These are phyloP conservation scores for Chlamydotis undulata DNA, from an alignment of 2,113 vertebrate genomes.

Conservation along the genomic window DNA sequence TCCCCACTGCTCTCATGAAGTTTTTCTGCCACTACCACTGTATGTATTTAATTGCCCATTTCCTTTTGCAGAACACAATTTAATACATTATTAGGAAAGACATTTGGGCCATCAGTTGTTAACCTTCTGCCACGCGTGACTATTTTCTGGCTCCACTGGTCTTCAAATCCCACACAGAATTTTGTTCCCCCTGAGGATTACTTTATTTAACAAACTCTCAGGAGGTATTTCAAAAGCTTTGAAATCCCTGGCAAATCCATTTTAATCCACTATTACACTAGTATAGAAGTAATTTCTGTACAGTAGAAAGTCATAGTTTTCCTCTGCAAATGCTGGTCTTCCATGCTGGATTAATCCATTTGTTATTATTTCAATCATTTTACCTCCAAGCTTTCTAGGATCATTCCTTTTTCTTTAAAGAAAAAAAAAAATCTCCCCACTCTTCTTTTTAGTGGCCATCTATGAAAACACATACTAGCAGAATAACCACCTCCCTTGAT, in stretches of 20 bases:
- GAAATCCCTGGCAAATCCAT: conserved; percentile 1
- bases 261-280: background rate
- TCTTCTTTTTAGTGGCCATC: background rate
- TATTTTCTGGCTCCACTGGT: background rate
- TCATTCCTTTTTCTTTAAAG: background rate
- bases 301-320: background rate
- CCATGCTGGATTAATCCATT: background rate
- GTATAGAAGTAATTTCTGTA: background rate
- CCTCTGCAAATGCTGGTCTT: background rate
- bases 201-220: background rate
- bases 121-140: background rate
- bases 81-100: background rate
- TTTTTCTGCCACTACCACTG: background rate
- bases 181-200: background rate
- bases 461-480: background rate
- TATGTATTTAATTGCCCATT: background rate
- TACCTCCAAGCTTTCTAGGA: background rate
- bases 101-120: background rate
- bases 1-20: background rate
- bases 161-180: background rate
- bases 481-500: background rate
- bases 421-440: background rate
- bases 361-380: background rate
- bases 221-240: background rate
- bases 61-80: background rate